phyloP scores from a whole-genome alignment of 2,797 vertebrate genomes.

The Tadarida brasiliensis region DNA sequence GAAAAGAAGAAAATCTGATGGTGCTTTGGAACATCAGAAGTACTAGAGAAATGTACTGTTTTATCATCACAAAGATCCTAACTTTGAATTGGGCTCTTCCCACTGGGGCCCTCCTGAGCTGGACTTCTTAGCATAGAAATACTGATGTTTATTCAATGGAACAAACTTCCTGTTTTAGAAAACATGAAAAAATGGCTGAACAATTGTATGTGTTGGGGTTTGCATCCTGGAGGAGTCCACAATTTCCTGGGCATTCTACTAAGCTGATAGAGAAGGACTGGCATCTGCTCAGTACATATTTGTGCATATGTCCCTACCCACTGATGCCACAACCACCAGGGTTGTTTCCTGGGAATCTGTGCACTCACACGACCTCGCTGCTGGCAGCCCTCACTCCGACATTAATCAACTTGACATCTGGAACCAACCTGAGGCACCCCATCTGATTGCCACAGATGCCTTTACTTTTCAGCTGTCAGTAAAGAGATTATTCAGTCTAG shows the following conservation, averaged over 20 bases:
- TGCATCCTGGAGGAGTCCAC: background rate
- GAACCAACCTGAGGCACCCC: constrained; percentile 56
- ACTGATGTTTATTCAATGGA: constrained; percentile 6
- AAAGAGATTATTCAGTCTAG: constrained; percentile 42
- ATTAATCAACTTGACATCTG: constrained; percentile 72
- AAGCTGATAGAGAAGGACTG: background rate
- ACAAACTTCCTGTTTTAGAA: background rate
- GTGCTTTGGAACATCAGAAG: background rate
- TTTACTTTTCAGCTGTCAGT: constrained; percentile 71
- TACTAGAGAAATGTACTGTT: background rate
- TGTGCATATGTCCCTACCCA: background rate
- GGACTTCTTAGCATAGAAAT: background rate
- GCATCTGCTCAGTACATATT: background rate
- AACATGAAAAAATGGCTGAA: constrained; percentile 5
- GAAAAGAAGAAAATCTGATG: background rate
- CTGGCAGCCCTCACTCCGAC: constrained; percentile 36
- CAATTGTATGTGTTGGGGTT: background rate
- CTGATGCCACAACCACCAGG: constrained; percentile 20
- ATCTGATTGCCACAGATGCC: constrained; percentile 63
- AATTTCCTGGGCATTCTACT: background rate
- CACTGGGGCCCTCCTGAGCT: background rate
- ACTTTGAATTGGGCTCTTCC: background rate
- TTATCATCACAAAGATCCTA: background rate
- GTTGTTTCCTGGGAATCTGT: constrained; percentile 17
- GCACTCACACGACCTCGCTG: background rate